Evolutionary conservation across 2,888 invertebrate genomes (phyloP).

Genomic region (Lycocerus yunnanus): DNA sequence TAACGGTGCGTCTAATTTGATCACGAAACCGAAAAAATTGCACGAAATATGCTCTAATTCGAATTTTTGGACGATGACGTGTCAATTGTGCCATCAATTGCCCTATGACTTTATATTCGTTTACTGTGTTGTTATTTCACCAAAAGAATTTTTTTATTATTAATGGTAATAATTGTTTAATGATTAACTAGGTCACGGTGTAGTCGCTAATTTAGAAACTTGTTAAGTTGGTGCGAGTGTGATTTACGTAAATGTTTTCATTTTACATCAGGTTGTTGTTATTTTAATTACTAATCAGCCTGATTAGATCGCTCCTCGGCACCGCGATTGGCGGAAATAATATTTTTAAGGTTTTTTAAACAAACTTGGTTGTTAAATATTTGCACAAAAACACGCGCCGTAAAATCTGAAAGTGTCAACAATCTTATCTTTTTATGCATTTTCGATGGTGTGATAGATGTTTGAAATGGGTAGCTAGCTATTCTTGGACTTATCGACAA

Average conservation of each 20-base stretch:
- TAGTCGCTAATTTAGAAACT: not conserved
- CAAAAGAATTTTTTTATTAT: not conserved
- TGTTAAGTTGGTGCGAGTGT: not conserved
- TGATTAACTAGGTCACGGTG: not conserved
- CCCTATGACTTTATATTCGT: not conserved
- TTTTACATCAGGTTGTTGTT: not conserved
- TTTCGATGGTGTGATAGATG: not conserved
- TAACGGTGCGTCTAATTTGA: not conserved
- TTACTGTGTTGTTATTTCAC: not conserved
- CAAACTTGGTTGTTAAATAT: not conserved
- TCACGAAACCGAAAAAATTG: not conserved
- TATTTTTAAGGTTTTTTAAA: not conserved
- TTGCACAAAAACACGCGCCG: not conserved
- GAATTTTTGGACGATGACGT: not conserved
- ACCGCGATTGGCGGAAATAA: too few species aligned
- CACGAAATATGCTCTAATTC: not conserved
- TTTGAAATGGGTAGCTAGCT: not conserved
- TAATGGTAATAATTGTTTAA: not conserved
- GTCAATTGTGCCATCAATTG: not conserved
- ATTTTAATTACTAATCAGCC: not conserved
- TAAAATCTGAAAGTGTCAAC: not conserved
- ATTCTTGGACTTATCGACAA: too few species aligned
- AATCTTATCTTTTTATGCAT: not conserved
- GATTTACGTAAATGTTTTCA: not conserved
- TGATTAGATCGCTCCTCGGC: not conserved